Evolutionary conservation across 2,888 invertebrate genomes (phyloP).

Genomic region (Ophion ellenae): DNA sequence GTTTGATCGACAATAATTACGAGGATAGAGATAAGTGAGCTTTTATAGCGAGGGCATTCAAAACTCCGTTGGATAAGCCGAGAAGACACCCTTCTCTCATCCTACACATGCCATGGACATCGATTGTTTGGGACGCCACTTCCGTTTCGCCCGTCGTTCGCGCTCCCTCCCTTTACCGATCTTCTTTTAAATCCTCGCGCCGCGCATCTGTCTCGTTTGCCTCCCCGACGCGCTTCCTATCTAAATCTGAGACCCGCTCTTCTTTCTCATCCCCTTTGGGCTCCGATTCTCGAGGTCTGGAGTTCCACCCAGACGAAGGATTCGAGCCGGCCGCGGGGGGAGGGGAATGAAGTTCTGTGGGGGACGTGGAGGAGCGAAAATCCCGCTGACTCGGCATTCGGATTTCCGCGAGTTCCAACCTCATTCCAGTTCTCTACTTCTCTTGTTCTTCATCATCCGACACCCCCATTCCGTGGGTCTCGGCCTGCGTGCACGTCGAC

Average conservation of each 20-base stretch:
- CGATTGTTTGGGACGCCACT: constrained; percentile 36
- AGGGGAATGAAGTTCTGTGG: constrained; percentile 5
- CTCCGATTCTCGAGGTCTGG: constrained; percentile 48
- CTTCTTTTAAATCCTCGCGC: constrained; percentile 10
- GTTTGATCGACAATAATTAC: constrained; percentile 75
- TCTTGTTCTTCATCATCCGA: constrained; percentile 21
- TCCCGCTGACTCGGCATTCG: constrained; percentile 69
- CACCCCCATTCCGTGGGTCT: constrained; percentile 16
- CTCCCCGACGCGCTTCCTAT: constrained; percentile 33
- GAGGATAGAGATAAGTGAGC: constrained; percentile 59
- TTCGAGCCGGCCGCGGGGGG: constrained; percentile 24
- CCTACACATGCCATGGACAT: constrained; percentile 20
- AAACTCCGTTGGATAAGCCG: constrained; percentile 44
- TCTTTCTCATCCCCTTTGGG: constrained; percentile 5
- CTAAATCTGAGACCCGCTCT: constrained; percentile 41
- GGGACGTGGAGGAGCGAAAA: constrained; percentile 60
- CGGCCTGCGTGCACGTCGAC: constrained; percentile 18
- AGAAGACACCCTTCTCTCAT: constrained; percentile 9
- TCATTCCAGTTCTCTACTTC: constrained; percentile 6
- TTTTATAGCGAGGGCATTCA: constrained; percentile 34
- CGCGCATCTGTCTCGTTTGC: constrained; percentile 25
- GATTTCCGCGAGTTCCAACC: constrained; percentile 66
- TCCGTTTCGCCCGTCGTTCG: not conserved
- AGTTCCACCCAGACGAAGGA: constrained; percentile 55
- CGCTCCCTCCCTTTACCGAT: constrained; percentile 20